phyloP scores from a whole-genome alignment of 2,797 vertebrate species.

The Brotula barbata region DNA sequence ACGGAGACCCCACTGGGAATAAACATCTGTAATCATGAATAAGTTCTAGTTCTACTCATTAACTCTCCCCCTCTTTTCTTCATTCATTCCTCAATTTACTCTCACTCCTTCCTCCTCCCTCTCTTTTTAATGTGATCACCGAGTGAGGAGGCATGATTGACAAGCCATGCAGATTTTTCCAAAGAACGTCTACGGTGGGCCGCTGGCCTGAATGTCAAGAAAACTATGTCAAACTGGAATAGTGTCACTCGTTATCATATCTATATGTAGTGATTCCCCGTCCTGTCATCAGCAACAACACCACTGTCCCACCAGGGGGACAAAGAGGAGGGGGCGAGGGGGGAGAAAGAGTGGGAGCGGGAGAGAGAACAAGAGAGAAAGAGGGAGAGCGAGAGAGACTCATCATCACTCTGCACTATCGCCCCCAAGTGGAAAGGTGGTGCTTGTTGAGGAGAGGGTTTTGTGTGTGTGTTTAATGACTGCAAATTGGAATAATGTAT shows the following conservation, averaged over 20 bases:
- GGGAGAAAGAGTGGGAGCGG: too few relatives aligned
- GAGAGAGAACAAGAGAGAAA: conserved; percentile 1
- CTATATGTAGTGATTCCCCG: conserved; percentile 49
- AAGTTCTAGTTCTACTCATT: conserved; percentile 40
- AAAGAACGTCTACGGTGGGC: conserved; percentile 64
- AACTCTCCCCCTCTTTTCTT: conserved; percentile 17
- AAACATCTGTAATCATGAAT: conserved; percentile 28
- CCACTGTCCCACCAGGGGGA: too few relatives aligned
- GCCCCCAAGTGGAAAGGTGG: conserved; percentile 71
- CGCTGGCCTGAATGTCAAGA: conserved; percentile 46
- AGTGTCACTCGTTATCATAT: conserved; percentile 67
- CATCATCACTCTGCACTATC: conserved; percentile 61
- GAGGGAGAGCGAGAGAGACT: background rate
- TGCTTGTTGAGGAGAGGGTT: conserved; percentile 25
- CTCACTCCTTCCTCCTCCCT: conserved; percentile 12
- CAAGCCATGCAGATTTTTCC: conserved; percentile 60
- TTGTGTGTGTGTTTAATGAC: conserved; percentile 9
- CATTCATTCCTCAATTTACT: conserved; percentile 15
- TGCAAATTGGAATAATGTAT: conserved; percentile 10
- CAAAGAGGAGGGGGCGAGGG: too few relatives aligned
- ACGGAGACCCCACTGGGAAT: conserved; percentile 13
- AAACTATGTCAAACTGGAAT: conserved; percentile 44
- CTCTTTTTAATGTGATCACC: conserved; percentile 51
- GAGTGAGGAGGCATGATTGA: conserved; percentile 62
- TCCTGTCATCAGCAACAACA: conserved; percentile 64